Conservation (phyloP, 2,797 vertebrate genomes). For the Bradypodion ventrale region DNA sequence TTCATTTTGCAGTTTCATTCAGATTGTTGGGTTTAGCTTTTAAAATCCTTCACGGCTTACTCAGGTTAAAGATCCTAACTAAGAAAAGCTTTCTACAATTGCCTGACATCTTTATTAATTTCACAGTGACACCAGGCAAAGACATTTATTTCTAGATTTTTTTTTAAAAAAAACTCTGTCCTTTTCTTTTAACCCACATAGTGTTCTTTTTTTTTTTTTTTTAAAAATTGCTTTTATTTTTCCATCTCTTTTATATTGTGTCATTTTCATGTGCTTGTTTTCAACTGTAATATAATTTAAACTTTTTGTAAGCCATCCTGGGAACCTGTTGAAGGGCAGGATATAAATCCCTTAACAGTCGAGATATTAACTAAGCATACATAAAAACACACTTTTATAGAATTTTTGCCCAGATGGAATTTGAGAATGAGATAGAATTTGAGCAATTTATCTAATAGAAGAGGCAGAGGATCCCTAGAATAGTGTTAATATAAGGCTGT, state of each 20-base stretch:
- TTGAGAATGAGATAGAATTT: background rate
- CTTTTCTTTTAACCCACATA: background rate
- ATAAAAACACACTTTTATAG: background rate
- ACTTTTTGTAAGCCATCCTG: background rate
- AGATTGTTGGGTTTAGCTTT: background rate
- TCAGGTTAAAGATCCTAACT: background rate
- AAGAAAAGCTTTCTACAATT: background rate
- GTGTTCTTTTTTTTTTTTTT: background rate
- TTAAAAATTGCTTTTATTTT: background rate
- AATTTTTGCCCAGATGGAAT: background rate
- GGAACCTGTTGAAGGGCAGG: background rate
- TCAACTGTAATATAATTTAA: background rate
- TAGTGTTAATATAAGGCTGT: background rate
- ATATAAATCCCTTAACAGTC: background rate
- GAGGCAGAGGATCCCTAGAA: background rate
- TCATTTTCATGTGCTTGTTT: background rate
- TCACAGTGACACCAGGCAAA: background rate
- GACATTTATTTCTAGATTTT: background rate
- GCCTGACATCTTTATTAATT: background rate
- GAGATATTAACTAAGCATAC: background rate
- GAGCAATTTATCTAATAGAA: background rate
- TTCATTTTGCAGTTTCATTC: background rate
- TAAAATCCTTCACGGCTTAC: background rate
- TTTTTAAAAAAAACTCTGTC: background rate
- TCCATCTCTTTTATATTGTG: background rate